A percentile compares a stretch with the other conserved stretches of the same genome.
Evolutionary conservation across 2,888 invertebrate species (phyloP).

Genomic region (Cheilosia vernalis): DNA sequence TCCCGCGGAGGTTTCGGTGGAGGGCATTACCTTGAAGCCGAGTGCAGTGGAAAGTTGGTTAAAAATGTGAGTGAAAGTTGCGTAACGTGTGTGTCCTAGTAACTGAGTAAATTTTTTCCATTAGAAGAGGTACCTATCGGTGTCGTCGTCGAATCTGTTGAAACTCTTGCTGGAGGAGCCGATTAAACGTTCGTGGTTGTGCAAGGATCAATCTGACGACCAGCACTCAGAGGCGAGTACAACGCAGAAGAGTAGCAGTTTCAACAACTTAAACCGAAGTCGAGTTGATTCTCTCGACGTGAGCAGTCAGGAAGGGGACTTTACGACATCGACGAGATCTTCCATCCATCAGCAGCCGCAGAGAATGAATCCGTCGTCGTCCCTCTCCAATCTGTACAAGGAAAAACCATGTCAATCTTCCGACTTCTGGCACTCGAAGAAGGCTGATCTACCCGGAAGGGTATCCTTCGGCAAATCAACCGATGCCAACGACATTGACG

Average conservation of each 20-base stretch:
- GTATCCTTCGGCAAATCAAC: conserved; percentile 82
- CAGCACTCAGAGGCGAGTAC: conserved; percentile 77
- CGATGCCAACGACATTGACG: conserved; percentile 77
- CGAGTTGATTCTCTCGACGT: conserved; percentile 67
- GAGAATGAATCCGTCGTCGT: conserved; percentile 50
- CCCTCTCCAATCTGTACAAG: conserved; percentile 35
- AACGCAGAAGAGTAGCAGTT: conserved; percentile 75
- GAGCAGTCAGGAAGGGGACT: conserved; percentile 78
- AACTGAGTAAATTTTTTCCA: neutral
- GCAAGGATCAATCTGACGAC: conserved; percentile 79
- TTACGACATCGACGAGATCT: conserved; percentile 44
- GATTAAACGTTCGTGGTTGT: conserved; percentile 84
- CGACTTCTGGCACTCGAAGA: conserved; percentile 64
- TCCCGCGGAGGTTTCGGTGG: conserved; percentile 76
- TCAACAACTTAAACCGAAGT: conserved; percentile 73
- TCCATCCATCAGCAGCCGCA: conserved; percentile 31
- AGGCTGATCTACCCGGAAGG: conserved; percentile 82
- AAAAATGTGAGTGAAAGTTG: conserved; percentile 71
- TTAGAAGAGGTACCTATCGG: conserved; percentile 77
- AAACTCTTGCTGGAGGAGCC: conserved; percentile 82
- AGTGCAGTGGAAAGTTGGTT: conserved; percentile 60
- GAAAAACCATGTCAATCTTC: conserved; percentile 45
- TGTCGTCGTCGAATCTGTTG: conserved; percentile 82
- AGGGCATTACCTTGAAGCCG: conserved; percentile 76
- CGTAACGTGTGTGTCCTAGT: conserved; percentile 28